phyloP scores from a whole-genome alignment of 2,797 vertebrate species.

The Melanotaenia trifasciata region DNA sequence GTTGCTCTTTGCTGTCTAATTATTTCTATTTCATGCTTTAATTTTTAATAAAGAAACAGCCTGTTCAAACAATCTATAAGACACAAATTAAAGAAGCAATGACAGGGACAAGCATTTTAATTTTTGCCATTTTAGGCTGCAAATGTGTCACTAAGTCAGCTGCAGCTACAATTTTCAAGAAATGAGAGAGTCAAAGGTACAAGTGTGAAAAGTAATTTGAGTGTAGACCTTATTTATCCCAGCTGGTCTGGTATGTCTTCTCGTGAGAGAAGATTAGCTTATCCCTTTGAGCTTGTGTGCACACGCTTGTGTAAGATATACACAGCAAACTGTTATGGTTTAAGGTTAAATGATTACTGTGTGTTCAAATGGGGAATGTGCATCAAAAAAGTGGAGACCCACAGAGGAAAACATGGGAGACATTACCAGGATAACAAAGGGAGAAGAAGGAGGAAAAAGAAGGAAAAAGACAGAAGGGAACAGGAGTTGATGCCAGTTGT shows the following conservation, averaged over 20 bases:
- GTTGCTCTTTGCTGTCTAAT: slow-evolving; percentile 31
- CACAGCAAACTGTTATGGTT: slow-evolving; percentile 1
- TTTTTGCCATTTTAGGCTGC: slow-evolving; percentile 2
- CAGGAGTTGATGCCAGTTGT: slow-evolving; percentile 30
- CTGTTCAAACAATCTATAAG: slow-evolving; percentile 5
- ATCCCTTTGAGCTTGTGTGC: slow-evolving; percentile 5
- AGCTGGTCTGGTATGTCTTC: slow-evolving; percentile 2
- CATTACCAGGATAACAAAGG: slow-evolving; percentile 15
- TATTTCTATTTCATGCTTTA: slow-evolving; percentile 26
- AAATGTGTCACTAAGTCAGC: slow-evolving; percentile 5
- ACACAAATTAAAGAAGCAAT: background rate
- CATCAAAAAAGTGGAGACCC: background rate
- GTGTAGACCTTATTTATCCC: background rate
- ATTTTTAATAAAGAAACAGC: slow-evolving; percentile 20
- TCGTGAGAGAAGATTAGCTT: background rate
- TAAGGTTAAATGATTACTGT: slow-evolving; percentile 19
- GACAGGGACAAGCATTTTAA: background rate
- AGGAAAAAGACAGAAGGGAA: slow-evolving; percentile 20
- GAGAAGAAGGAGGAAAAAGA: slow-evolving; percentile 14
- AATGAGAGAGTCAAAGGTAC: slow-evolving; percentile 1
- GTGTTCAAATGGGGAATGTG: background rate
- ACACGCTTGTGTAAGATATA: slow-evolving; percentile 5
- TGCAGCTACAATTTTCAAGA: background rate
- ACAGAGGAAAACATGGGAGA: slow-evolving; percentile 6
- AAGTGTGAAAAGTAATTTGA: slow-evolving; percentile 3